Evolutionary conservation across 1,140 invertebrate species (phyloP).

Genomic region (Panulirus ornatus): DNA sequence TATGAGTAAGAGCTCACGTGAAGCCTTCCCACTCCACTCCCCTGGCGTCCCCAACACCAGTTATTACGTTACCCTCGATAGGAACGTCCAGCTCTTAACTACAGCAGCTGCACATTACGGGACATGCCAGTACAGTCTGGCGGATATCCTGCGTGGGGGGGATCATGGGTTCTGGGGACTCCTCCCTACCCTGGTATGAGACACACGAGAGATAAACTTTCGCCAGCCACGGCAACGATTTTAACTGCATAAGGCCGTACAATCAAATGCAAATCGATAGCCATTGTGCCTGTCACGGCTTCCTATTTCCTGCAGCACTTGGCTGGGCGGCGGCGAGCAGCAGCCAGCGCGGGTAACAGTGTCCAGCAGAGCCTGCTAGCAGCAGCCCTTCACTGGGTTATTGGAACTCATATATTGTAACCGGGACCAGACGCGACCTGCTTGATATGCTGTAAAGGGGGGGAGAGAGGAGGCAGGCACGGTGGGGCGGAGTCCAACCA

Average conservation of each 20-base stretch:
- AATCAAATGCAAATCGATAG: conserved; percentile 64
- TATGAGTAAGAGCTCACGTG: background rate
- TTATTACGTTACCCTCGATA: background rate
- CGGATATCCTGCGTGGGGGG: too few relatives aligned
- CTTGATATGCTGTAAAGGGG: conserved; percentile 37
- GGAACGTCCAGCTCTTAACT: background rate
- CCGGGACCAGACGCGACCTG: conserved; percentile 37
- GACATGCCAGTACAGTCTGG: background rate
- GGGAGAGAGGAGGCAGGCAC: conserved; percentile 35
- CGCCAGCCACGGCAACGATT: conserved; percentile 16
- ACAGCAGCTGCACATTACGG: conserved; percentile 1
- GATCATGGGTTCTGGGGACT: too few relatives aligned
- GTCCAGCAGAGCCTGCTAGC: background rate
- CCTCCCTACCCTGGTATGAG: background rate
- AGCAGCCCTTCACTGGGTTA: conserved; percentile 56
- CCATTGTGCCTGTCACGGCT: conserved; percentile 40
- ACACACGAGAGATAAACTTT: conserved; percentile 3
- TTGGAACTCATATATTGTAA: conserved; percentile 66
- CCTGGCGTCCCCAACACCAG: background rate
- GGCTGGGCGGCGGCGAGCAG: conserved; percentile 1
- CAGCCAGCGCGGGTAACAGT: conserved; percentile 1
- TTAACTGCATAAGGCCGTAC: conserved; percentile 52
- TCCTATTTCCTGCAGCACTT: conserved; percentile 26
- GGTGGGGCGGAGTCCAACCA: background rate
- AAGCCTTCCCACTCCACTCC: background rate